These are phyloP conservation scores for Helicoverpa zea DNA, from an alignment of 1,140 invertebrate species.

Conservation along the genomic window DNA sequence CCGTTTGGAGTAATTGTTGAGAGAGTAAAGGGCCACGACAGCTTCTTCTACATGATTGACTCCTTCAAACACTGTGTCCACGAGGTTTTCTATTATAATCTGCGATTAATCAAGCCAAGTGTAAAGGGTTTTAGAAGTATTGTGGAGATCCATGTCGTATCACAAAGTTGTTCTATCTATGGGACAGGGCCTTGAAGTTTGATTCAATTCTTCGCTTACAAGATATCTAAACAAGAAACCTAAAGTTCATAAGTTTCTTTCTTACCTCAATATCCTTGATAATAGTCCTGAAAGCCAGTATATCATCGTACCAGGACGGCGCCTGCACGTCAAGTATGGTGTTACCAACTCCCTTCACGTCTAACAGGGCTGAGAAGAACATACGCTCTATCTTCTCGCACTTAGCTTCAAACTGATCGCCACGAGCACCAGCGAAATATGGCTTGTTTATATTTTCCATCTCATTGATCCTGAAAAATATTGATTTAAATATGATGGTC, in stretches of 20 bases:
- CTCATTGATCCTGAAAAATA: constrained; percentile 88
- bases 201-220: too few relatives aligned
- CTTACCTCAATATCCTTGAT: constrained; percentile 90
- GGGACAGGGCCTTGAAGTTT: too few relatives aligned
- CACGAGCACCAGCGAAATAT: constrained; percentile 89
- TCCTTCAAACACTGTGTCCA: constrained; percentile 89
- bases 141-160: too few relatives aligned
- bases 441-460: constrained; percentile 87
- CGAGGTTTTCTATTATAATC: constrained; percentile 90
- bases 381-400: constrained; percentile 91
- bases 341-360: constrained; percentile 87
- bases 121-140: too few relatives aligned
- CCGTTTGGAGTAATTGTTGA: constrained; percentile 90
- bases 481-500: too few relatives aligned
- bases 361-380: constrained; percentile 90
- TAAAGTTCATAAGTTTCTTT: too few relatives aligned
- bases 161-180: too few relatives aligned
- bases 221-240: too few relatives aligned
- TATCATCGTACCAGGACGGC: constrained; percentile 91
- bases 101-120: constrained; percentile 45
- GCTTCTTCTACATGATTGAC: constrained; percentile 92
- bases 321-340: constrained; percentile 92
- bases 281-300: constrained; percentile 89
- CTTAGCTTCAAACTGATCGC: constrained; percentile 90
- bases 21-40: constrained; percentile 89